Evolutionary conservation across 2,888 invertebrate genomes (phyloP), one percentile per base, ranked within the genome.

Genomic region (Ceriagrion tenellum): DNA sequence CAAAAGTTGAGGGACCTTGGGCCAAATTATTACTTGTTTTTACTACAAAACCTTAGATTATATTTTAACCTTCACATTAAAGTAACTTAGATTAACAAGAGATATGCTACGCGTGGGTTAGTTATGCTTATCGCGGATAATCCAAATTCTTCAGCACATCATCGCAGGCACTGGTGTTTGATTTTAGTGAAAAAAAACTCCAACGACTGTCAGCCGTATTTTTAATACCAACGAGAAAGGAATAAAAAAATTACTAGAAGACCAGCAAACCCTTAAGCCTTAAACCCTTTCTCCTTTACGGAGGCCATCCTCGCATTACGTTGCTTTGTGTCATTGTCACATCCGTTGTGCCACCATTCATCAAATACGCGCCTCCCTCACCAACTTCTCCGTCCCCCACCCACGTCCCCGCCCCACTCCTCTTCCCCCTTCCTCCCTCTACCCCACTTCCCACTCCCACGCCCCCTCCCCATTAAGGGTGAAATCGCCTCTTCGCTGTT

Each of bases 391-490:
- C 59, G 59, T 59, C 47, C 89, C 89, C 47, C 55, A 26, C 89
- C 47, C 89, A 35, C 35, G 81, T 20, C 59, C 55, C 47, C 89
- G 23, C 89, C 89, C 89, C 55, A 2, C 47, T 88, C 40, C 35
- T 47, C 88, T 13, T 10, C 88, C 16, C 88, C 16, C 88, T 13
- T 40, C 88, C 40, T 40, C 4, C 40, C 88, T 23, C 26, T 88
- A 26, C 47, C 88, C 40, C 88, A 35, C 35, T 89, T 89, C 55
- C 89, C 89, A 89, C 55, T 55, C 89, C 47, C 89, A 35, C 35
- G 81, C 47, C 59, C 89, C 47, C 89, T 55, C 55, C 89, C 89
- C 89, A 89, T 81, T 81, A 81, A 69, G 81, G 81, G 81, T 81
- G 81, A 81, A 81, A 81, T 35, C 81, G 81, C 81, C 18, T 81